Percentiles rank a stretch among this genome's conserved stretches.
Evolutionary conservation across 2,797 vertebrate species (phyloP).

Genomic region (Microctenopoma lineatum): DNA sequence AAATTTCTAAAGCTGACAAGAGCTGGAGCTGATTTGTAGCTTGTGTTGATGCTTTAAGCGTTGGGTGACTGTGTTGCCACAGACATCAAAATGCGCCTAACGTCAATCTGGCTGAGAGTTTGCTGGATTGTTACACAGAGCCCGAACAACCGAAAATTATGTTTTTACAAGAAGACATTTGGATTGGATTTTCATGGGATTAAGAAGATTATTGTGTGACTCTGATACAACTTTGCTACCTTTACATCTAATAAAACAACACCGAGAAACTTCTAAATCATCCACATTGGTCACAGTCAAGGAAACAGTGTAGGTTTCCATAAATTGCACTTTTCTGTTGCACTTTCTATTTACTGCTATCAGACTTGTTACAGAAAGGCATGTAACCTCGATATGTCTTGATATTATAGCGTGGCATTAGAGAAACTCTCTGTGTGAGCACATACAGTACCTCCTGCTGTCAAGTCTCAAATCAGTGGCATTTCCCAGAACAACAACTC

Average conservation of each 20-base stretch:
- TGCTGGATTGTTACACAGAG: constrained; percentile 58
- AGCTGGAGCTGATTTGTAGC: constrained; percentile 66
- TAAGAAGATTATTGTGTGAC: constrained; percentile 51
- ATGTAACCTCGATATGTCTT: constrained; percentile 34
- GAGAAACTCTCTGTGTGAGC: constrained; percentile 49
- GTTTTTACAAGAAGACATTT: constrained; percentile 44
- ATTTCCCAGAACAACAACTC: constrained; percentile 61
- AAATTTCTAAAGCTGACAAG: constrained; percentile 58
- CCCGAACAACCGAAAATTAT: constrained; percentile 55
- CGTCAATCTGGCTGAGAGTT: constrained; percentile 58
- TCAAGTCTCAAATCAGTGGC: constrained; percentile 60
- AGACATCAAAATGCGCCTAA: constrained; percentile 59
- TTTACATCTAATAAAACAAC: constrained; percentile 44
- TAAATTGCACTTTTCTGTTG: constrained; percentile 36
- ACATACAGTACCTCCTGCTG: constrained; percentile 49
- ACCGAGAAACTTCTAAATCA: constrained; percentile 47
- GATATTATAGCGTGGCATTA: constrained; percentile 41
- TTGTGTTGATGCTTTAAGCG: constrained; percentile 62
- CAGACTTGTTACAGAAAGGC: constrained; percentile 35
- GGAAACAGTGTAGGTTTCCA: constrained; percentile 20
- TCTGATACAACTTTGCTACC: constrained; percentile 42
- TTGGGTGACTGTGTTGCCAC: constrained; percentile 48
- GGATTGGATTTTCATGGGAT: constrained; percentile 46
- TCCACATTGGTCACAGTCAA: constrained; percentile 35
- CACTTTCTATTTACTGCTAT: constrained; percentile 23